phyloP scores from a whole-genome alignment of 2,888 invertebrate genomes.

The Mimachlamys varia region DNA sequence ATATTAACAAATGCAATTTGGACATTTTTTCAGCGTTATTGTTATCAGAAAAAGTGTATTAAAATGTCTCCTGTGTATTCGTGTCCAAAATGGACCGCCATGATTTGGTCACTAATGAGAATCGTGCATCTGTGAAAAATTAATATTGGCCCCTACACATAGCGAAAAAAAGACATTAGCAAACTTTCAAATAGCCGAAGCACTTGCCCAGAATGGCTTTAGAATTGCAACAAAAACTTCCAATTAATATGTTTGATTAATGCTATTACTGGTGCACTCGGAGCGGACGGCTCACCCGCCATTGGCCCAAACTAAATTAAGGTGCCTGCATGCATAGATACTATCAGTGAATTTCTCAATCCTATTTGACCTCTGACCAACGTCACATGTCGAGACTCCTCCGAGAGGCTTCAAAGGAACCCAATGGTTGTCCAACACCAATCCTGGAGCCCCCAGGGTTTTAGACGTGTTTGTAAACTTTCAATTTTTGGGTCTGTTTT shows the following conservation, averaged over 20 bases:
- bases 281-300: not conserved
- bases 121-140: slow-evolving; percentile 13
- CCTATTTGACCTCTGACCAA: not conserved
- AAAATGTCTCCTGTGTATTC: slow-evolving; percentile 22
- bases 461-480: slow-evolving; percentile 26
- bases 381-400: slow-evolving; percentile 19
- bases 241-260: slow-evolving; percentile 27
- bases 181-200: slow-evolving; percentile 25
- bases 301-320: slow-evolving; percentile 34
- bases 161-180: slow-evolving; percentile 9
- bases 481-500: slow-evolving; percentile 31
- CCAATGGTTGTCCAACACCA: not conserved
- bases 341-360: not conserved
- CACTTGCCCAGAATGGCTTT: slow-evolving; percentile 31
- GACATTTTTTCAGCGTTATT: not conserved
- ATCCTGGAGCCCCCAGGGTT: not conserved
- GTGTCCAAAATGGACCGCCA: not conserved
- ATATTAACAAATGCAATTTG: slow-evolving; percentile 31
- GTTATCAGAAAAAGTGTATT: slow-evolving; percentile 31
- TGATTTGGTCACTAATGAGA: slow-evolving; percentile 3
- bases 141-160: slow-evolving; percentile 31
- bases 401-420: not conserved
- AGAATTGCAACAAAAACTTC: slow-evolving; percentile 20
- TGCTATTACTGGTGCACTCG: not conserved
- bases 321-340: slow-evolving; percentile 27